Percentiles rank a stretch among this genome's conserved stretches.
Evolutionary conservation across 2,113 vertebrate species (phyloP).

Genomic region (Casuarius casuarius): DNA sequence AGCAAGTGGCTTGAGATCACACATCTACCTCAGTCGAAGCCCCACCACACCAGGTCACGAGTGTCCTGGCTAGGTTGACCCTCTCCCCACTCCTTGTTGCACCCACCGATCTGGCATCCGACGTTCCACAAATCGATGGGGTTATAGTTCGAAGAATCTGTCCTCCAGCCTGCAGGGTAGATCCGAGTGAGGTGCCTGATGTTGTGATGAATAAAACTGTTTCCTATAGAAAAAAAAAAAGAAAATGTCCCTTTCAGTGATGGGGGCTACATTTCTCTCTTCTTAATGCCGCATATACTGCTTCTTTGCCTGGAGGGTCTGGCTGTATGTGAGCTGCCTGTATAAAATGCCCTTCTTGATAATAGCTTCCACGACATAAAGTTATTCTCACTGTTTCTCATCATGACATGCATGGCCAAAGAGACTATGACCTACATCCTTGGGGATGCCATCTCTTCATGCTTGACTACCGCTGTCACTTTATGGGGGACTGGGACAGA

Average conservation of each 20-base stretch:
- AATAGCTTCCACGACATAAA: not conserved
- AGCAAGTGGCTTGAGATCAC: not conserved
- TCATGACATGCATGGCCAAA: not conserved
- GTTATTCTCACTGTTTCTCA: not conserved
- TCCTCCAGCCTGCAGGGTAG: conserved; percentile 92
- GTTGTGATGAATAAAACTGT: conserved; percentile 86
- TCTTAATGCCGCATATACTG: not conserved
- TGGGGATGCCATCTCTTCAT: not conserved
- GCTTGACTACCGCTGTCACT: not conserved
- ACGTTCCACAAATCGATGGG: conserved; percentile 92
- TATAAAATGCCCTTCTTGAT: not conserved
- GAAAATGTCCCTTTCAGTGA: not conserved
- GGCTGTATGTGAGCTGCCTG: not conserved
- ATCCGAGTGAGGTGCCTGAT: conserved; percentile 89
- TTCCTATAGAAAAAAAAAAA: conserved; percentile 68
- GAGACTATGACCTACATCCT: not conserved
- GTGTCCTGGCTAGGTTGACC: fast-evolving
- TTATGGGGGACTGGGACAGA: not conserved
- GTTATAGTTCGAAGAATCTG: conserved; percentile 94
- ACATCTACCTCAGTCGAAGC: not conserved
- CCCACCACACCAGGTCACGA: not conserved
- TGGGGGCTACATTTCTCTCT: not conserved
- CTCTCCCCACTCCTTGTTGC: not conserved
- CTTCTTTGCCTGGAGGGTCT: not conserved
- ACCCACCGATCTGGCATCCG: conserved; percentile 93